Evolutionary conservation across 2,113 vertebrate genomes (phyloP), one percentile per base, ranked within the genome.

Genomic region (Nettapus auritus): DNA sequence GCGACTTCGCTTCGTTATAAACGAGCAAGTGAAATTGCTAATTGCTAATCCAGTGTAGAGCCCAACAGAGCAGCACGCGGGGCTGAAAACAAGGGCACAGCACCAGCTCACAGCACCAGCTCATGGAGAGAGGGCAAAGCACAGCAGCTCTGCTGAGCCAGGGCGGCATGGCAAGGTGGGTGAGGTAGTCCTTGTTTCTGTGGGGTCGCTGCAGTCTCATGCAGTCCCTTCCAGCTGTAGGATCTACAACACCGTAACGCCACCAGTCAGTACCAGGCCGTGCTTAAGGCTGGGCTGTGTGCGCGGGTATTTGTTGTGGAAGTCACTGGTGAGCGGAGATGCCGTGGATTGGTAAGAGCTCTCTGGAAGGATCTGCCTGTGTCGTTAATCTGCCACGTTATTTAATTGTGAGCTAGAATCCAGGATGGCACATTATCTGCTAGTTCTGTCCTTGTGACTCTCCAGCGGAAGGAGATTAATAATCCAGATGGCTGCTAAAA

Each of bases 401-500:
- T 38, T 77, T 90, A 77, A 42, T 26, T 62, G 88, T 13, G 71
- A 74, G 56, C 15, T 20, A 31, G 46, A 60, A 63, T 44, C 50
- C 55, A 62, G 62, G 11, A 25, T 73, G 82, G 50, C 50, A 17
- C 42, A 11, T 81, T 48, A 31, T 52, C 94, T 83, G 69, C 69
- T 86, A 6, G 25, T 63, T 88, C 56, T 63, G 69, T 83, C 90
- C 83, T 84, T 64, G 73, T 31, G 81, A 59, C 8, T 59, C 73
- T 74, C 82, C 92, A 46, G 1, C 67, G 76, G 73, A 75, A 90
- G 80, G 83, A 86, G 81, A 74, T 93, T 75, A 71, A 82, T 86
- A 90, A 93, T 80, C 26, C 69, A 78, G 90, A 73, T 86, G 88
- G 80, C 86, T 87, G 83, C 26, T 22, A 16, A 78, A 75, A 82